A percentile compares a stretch with the other conserved stretches of the same genome.
Evolutionary conservation across 2,797 vertebrate species (phyloP).

Genomic region (Scolopax rusticola): DNA sequence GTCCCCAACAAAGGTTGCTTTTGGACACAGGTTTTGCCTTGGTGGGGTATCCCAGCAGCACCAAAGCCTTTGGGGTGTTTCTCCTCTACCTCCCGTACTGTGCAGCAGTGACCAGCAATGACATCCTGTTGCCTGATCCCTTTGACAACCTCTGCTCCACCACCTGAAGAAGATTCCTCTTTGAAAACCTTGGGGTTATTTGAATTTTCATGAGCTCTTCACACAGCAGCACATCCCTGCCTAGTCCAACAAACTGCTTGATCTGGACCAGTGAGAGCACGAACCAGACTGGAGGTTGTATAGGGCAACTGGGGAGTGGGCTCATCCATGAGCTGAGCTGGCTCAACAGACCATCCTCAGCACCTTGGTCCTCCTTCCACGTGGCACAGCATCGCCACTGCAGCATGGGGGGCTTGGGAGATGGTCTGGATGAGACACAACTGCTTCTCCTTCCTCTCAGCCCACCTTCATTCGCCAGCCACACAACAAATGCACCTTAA

Average conservation of each 20-base stretch:
- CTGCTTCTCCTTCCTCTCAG: neutral
- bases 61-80: neutral
- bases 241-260: rapidly evolving
- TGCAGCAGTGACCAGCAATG: neutral
- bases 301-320: neutral
- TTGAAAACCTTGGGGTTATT: neutral
- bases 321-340: neutral
- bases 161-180: neutral
- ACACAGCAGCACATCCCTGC: neutral
- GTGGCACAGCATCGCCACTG: neutral
- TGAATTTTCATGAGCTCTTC: neutral
- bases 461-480: neutral
- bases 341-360: neutral
- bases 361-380: rapidly evolving
- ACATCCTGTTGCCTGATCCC: neutral
- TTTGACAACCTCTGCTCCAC: neutral
- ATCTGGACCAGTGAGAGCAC: neutral
- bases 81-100: rapidly evolving
- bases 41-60: neutral
- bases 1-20: neutral
- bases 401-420: rapidly evolving
- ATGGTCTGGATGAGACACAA: neutral
- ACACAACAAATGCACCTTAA: neutral
- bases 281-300: neutral
- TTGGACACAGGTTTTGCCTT: neutral